These are phyloP conservation scores for Sphenopsis melanotis DNA, from an alignment of 2,797 vertebrate species.

Conservation along the genomic window DNA sequence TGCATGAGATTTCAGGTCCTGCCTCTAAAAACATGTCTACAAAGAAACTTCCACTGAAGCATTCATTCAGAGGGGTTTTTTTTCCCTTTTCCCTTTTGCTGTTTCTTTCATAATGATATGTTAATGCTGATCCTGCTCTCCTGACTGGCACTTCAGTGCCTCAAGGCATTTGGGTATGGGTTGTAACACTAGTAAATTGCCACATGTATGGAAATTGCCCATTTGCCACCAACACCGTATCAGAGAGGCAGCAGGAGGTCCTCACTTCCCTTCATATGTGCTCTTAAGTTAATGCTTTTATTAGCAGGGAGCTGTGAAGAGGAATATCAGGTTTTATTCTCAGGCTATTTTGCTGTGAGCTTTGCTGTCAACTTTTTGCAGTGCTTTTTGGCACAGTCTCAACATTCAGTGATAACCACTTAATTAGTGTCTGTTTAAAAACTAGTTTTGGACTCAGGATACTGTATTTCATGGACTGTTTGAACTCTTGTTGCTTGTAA, in stretches of 20 bases:
- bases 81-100: not conserved
- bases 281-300: conserved; percentile 37
- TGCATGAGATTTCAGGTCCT: not conserved
- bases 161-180: not conserved
- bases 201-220: conserved; percentile 12
- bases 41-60: not conserved
- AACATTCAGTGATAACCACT: not conserved
- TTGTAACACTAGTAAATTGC: conserved; percentile 21
- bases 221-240: conserved; percentile 17
- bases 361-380: conserved; percentile 30
- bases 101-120: not conserved
- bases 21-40: not conserved
- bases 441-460: not conserved
- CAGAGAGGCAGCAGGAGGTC: conserved; percentile 28
- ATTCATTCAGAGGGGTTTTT: not conserved
- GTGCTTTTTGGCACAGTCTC: conserved; percentile 3
- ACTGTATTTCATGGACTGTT: not conserved
- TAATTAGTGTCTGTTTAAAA: conserved; percentile 34
- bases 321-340: conserved; percentile 19
- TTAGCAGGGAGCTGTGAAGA: conserved; percentile 34
- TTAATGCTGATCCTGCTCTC: not conserved
- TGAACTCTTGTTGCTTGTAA: not conserved
- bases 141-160: conserved; percentile 15
- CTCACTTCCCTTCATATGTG: not conserved
- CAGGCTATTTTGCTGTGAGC: conserved; percentile 2